Evolutionary conservation across 2,113 vertebrate genomes (phyloP).

Genomic region (Aythya baeri): DNA sequence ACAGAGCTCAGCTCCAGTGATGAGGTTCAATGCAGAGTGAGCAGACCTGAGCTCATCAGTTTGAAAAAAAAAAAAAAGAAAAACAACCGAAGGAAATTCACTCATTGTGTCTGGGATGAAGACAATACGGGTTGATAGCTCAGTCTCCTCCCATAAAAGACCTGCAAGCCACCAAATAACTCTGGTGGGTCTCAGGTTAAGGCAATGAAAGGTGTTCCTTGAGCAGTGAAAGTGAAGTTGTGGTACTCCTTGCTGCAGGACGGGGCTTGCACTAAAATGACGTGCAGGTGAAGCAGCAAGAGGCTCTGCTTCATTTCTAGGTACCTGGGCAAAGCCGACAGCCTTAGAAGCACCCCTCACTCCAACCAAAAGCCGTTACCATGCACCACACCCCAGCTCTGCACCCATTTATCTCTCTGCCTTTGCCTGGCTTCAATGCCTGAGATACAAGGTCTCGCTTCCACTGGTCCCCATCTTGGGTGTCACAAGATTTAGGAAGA

Average conservation of each 20-base stretch:
- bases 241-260: background rate
- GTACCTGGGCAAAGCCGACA: background rate
- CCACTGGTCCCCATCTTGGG: background rate
- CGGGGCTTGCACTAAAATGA: fast-evolving
- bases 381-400: fast-evolving
- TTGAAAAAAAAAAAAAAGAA: background rate
- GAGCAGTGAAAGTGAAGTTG: background rate
- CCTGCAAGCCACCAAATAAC: background rate
- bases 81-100: background rate
- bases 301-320: background rate
- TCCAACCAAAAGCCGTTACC: background rate
- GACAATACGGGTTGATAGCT: background rate
- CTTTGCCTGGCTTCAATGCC: background rate
- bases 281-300: background rate
- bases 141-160: background rate
- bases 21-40: background rate
- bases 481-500: background rate
- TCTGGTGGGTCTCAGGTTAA: fast-evolving
- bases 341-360: background rate
- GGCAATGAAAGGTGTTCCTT: fast-evolving
- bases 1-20: background rate
- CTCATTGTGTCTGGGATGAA: background rate
- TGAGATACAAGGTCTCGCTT: fast-evolving
- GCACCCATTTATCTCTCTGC: fast-evolving
- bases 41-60: background rate